phyloP scores from a whole-genome alignment of 2,888 invertebrate species.

The Leptogaster cylindrica region DNA sequence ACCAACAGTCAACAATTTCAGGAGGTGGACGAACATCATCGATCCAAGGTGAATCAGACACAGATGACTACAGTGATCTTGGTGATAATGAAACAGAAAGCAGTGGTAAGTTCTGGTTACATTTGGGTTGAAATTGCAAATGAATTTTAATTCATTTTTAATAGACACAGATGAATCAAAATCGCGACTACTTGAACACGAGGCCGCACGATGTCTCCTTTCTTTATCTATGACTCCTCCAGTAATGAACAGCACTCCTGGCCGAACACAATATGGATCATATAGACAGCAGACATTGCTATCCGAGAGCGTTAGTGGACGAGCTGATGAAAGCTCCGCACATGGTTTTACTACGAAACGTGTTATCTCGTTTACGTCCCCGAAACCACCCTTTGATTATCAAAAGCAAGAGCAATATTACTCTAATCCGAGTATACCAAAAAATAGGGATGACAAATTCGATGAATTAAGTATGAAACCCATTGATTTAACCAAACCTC shows the following conservation, averaged over 20 bases:
- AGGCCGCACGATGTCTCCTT: conserved; percentile 82
- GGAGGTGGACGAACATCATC: conserved; percentile 57
- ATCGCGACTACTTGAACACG: conserved; percentile 79
- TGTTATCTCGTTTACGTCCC: conserved; percentile 58
- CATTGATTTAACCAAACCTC: conserved; percentile 61
- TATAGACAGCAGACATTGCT: conserved; percentile 47
- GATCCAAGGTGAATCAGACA: conserved; percentile 69
- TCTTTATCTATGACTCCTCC: conserved; percentile 71
- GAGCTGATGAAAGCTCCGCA: not conserved
- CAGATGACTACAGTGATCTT: conserved; percentile 71
- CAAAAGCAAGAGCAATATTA: conserved; percentile 62
- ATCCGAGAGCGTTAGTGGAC: not conserved
- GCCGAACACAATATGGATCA: conserved; percentile 49
- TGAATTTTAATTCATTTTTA: conserved; percentile 4
- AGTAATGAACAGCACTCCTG: conserved; percentile 57
- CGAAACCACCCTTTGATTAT: conserved; percentile 61
- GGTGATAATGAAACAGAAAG: conserved; percentile 71
- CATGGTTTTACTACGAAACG: conserved; percentile 49
- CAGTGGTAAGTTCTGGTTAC: conserved; percentile 73
- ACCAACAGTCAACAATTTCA: conserved; percentile 59
- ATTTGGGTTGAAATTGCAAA: no score
- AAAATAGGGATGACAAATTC: conserved; percentile 51
- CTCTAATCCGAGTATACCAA: conserved; percentile 59
- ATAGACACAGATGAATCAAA: conserved; percentile 72
- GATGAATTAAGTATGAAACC: conserved; percentile 56